Base-by-base conservation (phyloP, 2,888 invertebrate species). In the Zygogramma bicolorata region DNA sequence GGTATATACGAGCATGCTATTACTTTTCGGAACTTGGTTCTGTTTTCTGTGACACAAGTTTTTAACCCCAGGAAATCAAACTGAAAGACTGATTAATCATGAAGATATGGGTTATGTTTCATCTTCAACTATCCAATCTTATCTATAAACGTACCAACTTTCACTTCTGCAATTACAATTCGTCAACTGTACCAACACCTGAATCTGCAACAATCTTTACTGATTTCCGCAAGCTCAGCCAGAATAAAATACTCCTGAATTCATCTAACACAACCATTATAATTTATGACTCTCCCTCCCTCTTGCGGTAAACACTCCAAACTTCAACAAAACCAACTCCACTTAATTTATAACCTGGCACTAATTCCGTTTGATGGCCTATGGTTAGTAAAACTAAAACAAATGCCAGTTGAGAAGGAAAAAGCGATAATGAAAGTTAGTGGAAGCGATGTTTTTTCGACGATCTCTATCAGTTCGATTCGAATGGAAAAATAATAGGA, bases 401-500 rank as follows among this genome's bases (percentile, higher is more conserved):
- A 61, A 67, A 61, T 10, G 42, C 29, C 40, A 22, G 66, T 34
- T 18, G 40, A 66, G 38, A 58, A 38, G 57, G 61, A 61, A 61
- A 53, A 34, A 13, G 18, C 61, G 62, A 25, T 70, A 68, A 71
- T 65, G 58, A 63, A 67, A 46, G 18, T n/a, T n/a, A n/a, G n/a
- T 57, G 57, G 15, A 15, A 58, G 46, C 31, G 22, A 13, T 10
- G 38, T 57, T 38, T 53, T 61, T 46, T 34, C 65, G 34, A 34
- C 34, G 34, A 34, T 34, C 13, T 10, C 8, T 34, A n/a, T n/a
- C n/a, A n/a, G n/a, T n/a, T n/a, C n/a, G n/a, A 2, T 34, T 34
- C 2, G 34, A 34, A 13, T 25, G 62, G 72, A 77, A 76, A 77
- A 79, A 76, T 80, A 76, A 75, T 77, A 74, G 73, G 75, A 77